A percentile compares a stretch with the other conserved stretches of the same genome.
Evolutionary conservation across 2,888 invertebrate species (phyloP).

Genomic region (Caenorhabditis macrosperma): DNA sequence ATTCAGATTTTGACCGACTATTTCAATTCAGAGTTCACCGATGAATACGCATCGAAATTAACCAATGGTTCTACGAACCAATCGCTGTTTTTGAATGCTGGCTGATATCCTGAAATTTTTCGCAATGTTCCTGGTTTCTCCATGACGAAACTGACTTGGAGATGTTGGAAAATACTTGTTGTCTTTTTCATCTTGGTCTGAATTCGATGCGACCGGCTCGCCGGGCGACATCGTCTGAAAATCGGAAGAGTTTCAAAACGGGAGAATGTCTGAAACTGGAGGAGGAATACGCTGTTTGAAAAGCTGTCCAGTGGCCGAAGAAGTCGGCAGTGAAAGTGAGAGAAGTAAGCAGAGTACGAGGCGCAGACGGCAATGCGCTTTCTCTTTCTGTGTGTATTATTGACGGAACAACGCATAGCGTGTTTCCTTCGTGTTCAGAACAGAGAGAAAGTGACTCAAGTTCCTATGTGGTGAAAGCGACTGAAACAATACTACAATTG

Average conservation of each 20-base stretch:
- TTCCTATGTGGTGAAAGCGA: too few relatives aligned
- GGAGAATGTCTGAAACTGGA: not conserved
- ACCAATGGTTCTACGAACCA: conserved; percentile 29
- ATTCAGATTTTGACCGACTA: too few relatives aligned
- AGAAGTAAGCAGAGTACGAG: not conserved
- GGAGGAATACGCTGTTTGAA: conserved; percentile 2
- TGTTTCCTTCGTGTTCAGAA: not conserved
- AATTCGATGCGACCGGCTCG: conserved; percentile 26
- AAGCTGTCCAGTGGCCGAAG: not conserved
- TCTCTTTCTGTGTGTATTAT: not conserved
- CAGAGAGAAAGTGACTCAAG: not conserved
- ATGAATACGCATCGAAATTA: conserved; percentile 28
- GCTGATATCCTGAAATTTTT: conserved; percentile 11
- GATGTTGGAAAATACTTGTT: not conserved
- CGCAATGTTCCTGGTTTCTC: not conserved
- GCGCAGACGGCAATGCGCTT: not conserved
- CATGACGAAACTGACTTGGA: not conserved
- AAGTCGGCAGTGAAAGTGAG: conserved; percentile 7
- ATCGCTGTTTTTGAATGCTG: conserved; percentile 18
- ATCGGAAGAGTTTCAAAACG: not conserved
- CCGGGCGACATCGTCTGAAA: conserved; percentile 33
- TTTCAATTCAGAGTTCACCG: not conserved
- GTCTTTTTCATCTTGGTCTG: conserved; percentile 12
- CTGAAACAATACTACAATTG: too few relatives aligned
- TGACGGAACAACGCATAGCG: not conserved